These are phyloP conservation scores for Falco naumanni DNA, from an alignment of 2,797 vertebrate genomes.

Conservation along the genomic window DNA sequence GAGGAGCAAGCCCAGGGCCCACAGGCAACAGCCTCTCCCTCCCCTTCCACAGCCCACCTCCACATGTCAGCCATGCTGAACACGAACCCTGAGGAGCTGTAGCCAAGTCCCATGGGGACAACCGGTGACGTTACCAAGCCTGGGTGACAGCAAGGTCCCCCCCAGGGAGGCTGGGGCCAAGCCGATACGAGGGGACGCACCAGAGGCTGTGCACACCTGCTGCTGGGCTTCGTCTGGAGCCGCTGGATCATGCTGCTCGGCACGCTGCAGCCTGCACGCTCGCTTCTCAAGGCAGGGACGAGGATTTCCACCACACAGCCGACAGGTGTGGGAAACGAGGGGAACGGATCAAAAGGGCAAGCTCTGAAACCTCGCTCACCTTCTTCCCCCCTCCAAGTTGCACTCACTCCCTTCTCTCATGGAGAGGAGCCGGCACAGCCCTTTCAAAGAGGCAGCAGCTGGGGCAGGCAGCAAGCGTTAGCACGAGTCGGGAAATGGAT, in stretches of 20 bases:
- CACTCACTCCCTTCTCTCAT: background rate
- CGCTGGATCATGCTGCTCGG: rapidly evolving
- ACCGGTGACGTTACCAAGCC: background rate
- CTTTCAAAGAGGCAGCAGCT: constrained; percentile 1
- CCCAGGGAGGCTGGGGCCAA: rapidly evolving
- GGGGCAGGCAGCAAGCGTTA: constrained; percentile 2
- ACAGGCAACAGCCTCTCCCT: background rate
- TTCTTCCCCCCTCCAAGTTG: background rate
- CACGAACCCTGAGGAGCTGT: background rate
- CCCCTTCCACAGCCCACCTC: background rate
- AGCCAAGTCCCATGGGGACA: background rate
- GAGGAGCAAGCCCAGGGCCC: background rate
- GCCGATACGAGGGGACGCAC: rapidly evolving
- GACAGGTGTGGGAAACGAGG: rapidly evolving
- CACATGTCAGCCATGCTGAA: rapidly evolving
- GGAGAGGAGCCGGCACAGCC: background rate
- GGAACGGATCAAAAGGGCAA: rapidly evolving
- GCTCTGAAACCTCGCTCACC: background rate
- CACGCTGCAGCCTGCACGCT: rapidly evolving
- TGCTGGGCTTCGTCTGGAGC: background rate
- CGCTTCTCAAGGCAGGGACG: rapidly evolving
- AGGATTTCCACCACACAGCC: background rate
- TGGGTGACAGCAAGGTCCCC: background rate
- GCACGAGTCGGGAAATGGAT: background rate
- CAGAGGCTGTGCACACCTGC: rapidly evolving